Conservation (phyloP, 2,888 invertebrate genomes). For the Leptura quadrifasciata region DNA sequence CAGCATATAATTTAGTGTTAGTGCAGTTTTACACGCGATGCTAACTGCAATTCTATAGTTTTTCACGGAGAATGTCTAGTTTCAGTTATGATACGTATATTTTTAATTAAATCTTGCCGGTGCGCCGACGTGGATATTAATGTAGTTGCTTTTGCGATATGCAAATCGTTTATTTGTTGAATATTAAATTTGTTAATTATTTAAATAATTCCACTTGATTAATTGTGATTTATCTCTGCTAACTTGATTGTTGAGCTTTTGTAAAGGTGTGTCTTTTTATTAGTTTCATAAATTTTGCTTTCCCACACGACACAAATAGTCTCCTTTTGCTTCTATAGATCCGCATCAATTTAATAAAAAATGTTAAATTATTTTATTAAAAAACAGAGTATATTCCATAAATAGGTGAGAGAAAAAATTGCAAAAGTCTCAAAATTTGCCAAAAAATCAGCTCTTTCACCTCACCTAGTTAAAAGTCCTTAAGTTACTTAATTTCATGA, state of each 20-base stretch:
- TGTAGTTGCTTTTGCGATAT: conserved; percentile 19
- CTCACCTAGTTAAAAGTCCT: too few relatives aligned
- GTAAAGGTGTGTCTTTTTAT: not conserved
- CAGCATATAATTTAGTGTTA: not conserved
- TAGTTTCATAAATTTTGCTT: too few relatives aligned
- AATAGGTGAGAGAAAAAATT: too few relatives aligned
- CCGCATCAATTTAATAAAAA: too few relatives aligned
- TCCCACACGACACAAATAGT: too few relatives aligned
- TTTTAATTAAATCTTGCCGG: not conserved
- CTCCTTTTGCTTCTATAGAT: too few relatives aligned
- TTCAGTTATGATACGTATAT: not conserved
- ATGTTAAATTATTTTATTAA: too few relatives aligned
- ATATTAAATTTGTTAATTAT: conserved; percentile 34
- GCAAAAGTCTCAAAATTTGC: too few relatives aligned
- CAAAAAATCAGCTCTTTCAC: too few relatives aligned
- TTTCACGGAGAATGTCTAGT: not conserved
- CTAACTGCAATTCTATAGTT: conserved; percentile 16
- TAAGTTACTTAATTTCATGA: too few relatives aligned
- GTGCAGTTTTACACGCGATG: conserved; percentile 21
- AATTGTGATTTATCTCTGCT: conserved; percentile 24
- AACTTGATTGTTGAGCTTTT: not conserved
- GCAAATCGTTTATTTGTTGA: conserved; percentile 24
- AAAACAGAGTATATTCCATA: too few relatives aligned
- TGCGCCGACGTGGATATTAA: conserved; percentile 7
- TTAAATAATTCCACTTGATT: conserved; percentile 23